phyloP scores from a whole-genome alignment of 2,888 invertebrate species.

The Nephrotoma appendiculata region DNA sequence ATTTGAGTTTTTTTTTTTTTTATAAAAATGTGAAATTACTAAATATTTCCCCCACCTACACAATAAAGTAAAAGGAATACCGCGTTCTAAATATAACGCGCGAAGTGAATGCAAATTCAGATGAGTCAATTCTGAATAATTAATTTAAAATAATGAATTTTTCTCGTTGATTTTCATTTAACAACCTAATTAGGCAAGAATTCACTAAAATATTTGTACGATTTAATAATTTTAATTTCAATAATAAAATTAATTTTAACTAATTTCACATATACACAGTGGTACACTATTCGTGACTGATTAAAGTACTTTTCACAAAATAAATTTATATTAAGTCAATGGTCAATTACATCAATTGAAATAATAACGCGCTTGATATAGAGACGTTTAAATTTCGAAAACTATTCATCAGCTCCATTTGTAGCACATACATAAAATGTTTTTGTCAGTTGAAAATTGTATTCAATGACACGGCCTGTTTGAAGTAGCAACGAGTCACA shows the following conservation, averaged over 20 bases:
- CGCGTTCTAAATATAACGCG: background rate
- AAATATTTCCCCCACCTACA: background rate
- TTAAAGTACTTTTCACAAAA: background rate
- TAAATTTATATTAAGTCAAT: background rate
- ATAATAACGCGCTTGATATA: background rate
- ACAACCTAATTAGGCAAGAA: background rate
- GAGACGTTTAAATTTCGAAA: background rate
- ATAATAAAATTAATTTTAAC: background rate
- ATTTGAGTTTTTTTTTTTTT: background rate
- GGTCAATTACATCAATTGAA: background rate
- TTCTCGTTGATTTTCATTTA: background rate
- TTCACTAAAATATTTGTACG: background rate
- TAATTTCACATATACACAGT: background rate
- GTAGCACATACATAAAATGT: background rate
- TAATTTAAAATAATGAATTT: background rate
- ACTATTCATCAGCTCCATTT: background rate
- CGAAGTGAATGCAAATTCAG: background rate
- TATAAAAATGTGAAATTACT: background rate
- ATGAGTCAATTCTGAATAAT: background rate
- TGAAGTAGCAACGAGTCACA: background rate
- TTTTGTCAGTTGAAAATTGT: background rate
- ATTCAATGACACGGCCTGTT: background rate
- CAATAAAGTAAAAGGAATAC: background rate
- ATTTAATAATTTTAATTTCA: background rate
- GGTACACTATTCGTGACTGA: background rate